Evolutionary conservation across 2,113 vertebrate genomes (phyloP), one percentile per base, ranked within the genome.

Genomic region (Neolamprologus brichardi): DNA sequence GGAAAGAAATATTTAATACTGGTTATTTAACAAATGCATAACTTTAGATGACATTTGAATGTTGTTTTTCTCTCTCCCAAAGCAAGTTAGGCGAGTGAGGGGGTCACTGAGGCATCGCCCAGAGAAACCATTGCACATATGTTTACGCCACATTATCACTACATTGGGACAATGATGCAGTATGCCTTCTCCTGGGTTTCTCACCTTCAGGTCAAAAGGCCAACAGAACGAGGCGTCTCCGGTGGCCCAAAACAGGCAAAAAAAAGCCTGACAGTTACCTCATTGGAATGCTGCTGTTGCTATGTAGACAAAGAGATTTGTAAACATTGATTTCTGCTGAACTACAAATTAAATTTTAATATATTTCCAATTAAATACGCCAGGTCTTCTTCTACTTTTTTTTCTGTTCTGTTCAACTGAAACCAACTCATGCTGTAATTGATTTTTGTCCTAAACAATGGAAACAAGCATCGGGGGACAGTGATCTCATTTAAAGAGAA

Each of bases 161-260:
- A 86, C 80, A 80, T 7, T 84, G 89, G 86, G 84, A 88, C 83
- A 67, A 53, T 30, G 51, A 52, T 78, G 58, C n/a, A 89, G 81
- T 87, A 89, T 77, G 81, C 28, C 60, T 25, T 85, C 84, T 90
- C 78, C 64, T 67, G 87, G 78, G 90, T 60, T 88, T 84, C 51
- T 93, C 93, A 93, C 91, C 91, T 91, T 86, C 28, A 77, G 91
- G 95, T 95, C 93, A 94, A 89, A 54, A 87, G 88, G 90, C 75
- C 90, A 90, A 70, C 30, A 85, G 83, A 91, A 91, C 84, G 91
- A 91, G 91, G 88, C 2, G 17, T 87, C 89, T 85, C 91, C 13
- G 2, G 79, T 88, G 79, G 70, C 58, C 44, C 70, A 60, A 17
- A 28, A 70, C n/a, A 18, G 44, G n/a, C 9, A 18, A 13, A 39